phyloP scores from a whole-genome alignment of 35 echinoderm and acorn worm genomes.

The Patiria miniata region DNA sequence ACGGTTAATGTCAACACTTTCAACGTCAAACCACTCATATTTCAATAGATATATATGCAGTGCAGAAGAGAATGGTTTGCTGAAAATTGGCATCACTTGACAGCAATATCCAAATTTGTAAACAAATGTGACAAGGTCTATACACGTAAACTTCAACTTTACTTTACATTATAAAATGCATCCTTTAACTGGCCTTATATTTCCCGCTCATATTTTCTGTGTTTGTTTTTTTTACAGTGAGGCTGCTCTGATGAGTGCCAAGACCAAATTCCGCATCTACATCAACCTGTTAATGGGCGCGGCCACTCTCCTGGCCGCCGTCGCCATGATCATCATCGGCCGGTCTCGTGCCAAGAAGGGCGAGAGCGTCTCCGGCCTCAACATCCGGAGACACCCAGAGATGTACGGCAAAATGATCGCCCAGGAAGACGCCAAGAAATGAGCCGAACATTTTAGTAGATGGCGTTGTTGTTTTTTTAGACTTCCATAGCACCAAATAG shows the following conservation, averaged over 20 bases:
- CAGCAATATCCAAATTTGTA: too few species aligned
- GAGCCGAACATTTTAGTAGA: background rate
- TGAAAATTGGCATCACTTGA: too few species aligned
- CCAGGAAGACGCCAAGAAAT: background rate
- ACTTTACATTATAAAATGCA: too few species aligned
- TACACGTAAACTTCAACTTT: too few species aligned
- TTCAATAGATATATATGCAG: too few species aligned
- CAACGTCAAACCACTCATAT: too few species aligned
- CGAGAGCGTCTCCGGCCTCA: slow-evolving; percentile 38
- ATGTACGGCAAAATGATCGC: slow-evolving; percentile 24
- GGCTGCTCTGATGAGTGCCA: slow-evolving; percentile 41
- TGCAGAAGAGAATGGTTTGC: too few species aligned
- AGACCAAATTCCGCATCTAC: slow-evolving; percentile 69
- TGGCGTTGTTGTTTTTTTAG: too few species aligned
- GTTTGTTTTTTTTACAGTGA: slow-evolving; percentile 45
- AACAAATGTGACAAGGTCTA: too few species aligned
- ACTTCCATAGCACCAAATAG: too few species aligned
- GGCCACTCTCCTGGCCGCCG: slow-evolving; percentile 22
- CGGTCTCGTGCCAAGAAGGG: slow-evolving; percentile 32
- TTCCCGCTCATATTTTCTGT: too few species aligned
- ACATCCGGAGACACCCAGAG: slow-evolving; percentile 47
- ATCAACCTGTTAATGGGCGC: slow-evolving; percentile 58
- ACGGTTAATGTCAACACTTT: background rate
- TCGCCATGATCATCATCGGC: slow-evolving; percentile 51
- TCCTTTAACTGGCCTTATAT: too few species aligned